These are phyloP conservation scores for Sarcophaga carnaria DNA, from an alignment of 2,888 invertebrate genomes.

Conservation along the genomic window DNA sequence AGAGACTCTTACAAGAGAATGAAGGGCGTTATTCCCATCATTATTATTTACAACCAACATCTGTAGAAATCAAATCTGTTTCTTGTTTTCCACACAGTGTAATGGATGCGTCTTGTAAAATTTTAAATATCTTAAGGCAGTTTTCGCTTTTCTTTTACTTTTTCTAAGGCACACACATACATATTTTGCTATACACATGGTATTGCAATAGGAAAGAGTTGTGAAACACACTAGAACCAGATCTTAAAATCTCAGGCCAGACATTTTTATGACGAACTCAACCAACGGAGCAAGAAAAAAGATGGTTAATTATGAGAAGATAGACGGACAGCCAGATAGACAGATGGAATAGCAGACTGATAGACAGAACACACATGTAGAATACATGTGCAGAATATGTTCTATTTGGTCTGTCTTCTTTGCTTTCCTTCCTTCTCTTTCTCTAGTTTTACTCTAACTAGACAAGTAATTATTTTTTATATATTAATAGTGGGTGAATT, in stretches of 20 bases:
- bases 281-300: conserved; percentile 37
- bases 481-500: conserved; percentile 9
- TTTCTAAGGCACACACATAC: background rate
- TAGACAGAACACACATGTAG: background rate
- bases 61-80: background rate
- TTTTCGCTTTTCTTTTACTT: background rate
- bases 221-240: background rate
- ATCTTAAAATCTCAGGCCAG: conserved; percentile 36
- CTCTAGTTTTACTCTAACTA: background rate
- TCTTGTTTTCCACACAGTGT: background rate
- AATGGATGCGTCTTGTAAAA: conserved; percentile 35
- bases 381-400: background rate
- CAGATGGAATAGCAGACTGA: background rate
- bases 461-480: background rate
- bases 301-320: conserved; percentile 40
- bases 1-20: background rate
- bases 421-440: background rate
- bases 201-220: background rate
- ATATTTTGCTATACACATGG: background rate
- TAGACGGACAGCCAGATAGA: background rate
- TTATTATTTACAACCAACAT: conserved; percentile 25
- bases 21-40: background rate
- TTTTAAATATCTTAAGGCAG: conserved; percentile 52
- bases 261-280: conserved; percentile 54
- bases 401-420: background rate